Base-by-base conservation (phyloP, 2,888 invertebrate species). In the Erebia epiphron region DNA sequence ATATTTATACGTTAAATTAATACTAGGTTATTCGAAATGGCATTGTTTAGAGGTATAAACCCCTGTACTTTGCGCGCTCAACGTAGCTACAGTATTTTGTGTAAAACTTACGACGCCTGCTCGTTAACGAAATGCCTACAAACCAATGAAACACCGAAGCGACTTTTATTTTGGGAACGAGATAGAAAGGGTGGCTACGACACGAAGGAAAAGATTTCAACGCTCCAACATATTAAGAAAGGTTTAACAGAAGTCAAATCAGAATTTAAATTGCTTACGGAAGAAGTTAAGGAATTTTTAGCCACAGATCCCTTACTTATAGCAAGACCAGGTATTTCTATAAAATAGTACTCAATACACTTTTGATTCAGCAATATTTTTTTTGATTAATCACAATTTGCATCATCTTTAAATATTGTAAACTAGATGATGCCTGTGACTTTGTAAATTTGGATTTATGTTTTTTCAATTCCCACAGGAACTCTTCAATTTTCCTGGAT, bases 201-300 rank as follows among this genome's bases (percentile, higher is more conserved):
- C 66, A 89, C 87, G 2, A 77, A 81, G 71, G 82, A 89, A 70
- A 74, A 74, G 64, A 16, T 73, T 80, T 92, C 94, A 3, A 90
- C 88, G 73, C 91, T 94, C 58, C 87, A 95, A 76, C 90, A 95
- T 71, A 85, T 97, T 50, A 90, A 95, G 65, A 91, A 95, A 73
- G 97, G 97, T 0, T 88, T 95, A 14, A 94, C 94, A 74, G 95
- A 95, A 78, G 81, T 98, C 0, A 95, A 95, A 80, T 73, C 90
- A 7, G 97, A 98, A 90, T 89, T 96, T 0, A 88, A 91, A 58
- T 77, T 97, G 49, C 96, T 96, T 90, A 90, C 90, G 50, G 83
- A 96, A 75, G 98, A 98, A 94, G 82, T 95, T 1, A 95, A 94
- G 77, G 96, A 96, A 70, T 89, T 93, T 68, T 83, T 96, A 13